A percentile compares a stretch with the other conserved stretches of the same genome.
Conservation (phyloP, 2,888 invertebrate genomes). For the Capitulum mitella region DNA sequence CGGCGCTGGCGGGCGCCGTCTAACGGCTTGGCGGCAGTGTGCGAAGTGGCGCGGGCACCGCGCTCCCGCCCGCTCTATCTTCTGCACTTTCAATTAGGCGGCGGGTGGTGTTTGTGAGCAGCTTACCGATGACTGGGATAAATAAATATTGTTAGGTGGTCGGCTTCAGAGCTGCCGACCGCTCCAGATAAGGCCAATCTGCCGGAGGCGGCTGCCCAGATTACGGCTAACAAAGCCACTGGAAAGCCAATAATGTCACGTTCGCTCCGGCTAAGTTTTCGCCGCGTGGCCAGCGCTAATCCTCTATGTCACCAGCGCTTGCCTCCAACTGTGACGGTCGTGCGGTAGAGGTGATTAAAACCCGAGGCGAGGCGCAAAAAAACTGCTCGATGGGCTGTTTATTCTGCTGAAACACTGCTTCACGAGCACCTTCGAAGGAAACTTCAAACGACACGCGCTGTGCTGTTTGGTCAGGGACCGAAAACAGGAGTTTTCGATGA, state of each 20-base stretch:
- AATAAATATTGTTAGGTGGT: neutral
- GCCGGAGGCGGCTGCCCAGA: neutral
- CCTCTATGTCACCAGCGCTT: neutral
- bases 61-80: neutral
- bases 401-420: neutral
- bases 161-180: neutral
- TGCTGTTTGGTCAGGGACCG: neutral
- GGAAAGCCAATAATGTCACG: constrained; percentile 15
- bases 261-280: neutral
- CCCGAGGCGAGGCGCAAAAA: neutral
- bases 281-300: neutral
- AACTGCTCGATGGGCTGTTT: constrained; percentile 2
- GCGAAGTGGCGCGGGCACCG: neutral
- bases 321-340: constrained; percentile 1
- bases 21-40: neutral
- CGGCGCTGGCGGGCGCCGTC: neutral
- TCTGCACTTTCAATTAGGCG: neutral
- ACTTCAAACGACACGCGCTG: neutral
- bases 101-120: neutral
- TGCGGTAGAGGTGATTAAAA: neutral
- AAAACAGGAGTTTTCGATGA: neutral
- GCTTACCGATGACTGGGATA: neutral
- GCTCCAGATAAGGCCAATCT: neutral
- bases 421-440: neutral
- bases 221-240: constrained; percentile 8